Base-by-base conservation (phyloP, 2,113 vertebrate species). In the Rostratula benghalensis region DNA sequence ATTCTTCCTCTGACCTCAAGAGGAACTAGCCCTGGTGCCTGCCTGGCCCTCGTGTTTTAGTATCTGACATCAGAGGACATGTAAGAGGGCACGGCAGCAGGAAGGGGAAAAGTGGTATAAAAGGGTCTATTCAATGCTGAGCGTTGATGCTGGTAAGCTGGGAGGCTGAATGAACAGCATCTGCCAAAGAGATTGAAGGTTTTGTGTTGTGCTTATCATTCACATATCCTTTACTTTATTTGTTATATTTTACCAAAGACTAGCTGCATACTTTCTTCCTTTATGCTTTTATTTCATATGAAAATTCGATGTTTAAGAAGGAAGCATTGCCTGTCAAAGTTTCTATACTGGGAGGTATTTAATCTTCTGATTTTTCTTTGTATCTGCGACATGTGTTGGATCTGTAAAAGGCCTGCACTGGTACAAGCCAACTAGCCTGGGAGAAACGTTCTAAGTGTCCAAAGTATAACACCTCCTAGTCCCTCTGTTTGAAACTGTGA, bases 401-500 rank as follows among this genome's bases (percentile, higher is more conserved):
- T 9, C 21, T 60, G 11, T 30, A 68, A 74, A 30, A 70, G 11
- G 20, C 13, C 39, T 51, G 13, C 33, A 31, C 14, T 45, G 31
- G 33, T 61, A 24, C 39, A 35, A 41, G 53, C 28, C 23, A 61
- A 31, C 9, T n/a, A 82, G 14, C 9, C 37, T 41, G 37, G 46
- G 37, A 67, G 46, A 82, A 75, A 4, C 0, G 19, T 45, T 78
- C 4, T 25, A 10, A 22, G 11, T 50, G 22, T 85, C 43, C 41
- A 39, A 69, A 86, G 22, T 2, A 0, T 77, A 77, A 27, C 19
- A 45, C 4, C 18, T 53, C 22, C 35, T 59, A 79, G 8, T 3
- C 30, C 33, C 57, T 64, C 73, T 0, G 0, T 18, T 39, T 53
- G 60, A 56, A 83, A 59, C 20, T 39, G 25, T 43, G 41, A 30